phyloP scores from a whole-genome alignment of 2,888 invertebrate genomes.

The Sabellastarte sp. region DNA sequence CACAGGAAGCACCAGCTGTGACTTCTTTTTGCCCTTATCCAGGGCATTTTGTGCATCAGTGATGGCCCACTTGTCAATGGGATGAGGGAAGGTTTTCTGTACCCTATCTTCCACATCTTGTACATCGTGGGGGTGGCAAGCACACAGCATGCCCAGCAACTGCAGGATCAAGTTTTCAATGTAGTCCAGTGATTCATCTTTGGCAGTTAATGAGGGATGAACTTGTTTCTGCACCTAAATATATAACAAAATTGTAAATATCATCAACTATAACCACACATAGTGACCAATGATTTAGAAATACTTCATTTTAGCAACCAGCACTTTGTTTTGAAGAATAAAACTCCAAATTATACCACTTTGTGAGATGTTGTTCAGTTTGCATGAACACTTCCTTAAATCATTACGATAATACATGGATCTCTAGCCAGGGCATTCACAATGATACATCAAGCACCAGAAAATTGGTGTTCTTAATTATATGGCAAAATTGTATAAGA shows the following conservation, averaged over 20 bases:
- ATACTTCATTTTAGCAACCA: too few species aligned
- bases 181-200: conserved; percentile 86
- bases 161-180: conserved; percentile 86
- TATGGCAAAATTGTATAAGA: too few species aligned
- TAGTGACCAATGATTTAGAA: too few species aligned
- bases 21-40: conserved; percentile 75
- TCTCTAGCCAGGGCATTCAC: too few species aligned
- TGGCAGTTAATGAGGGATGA: conserved; percentile 60
- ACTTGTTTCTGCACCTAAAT: conserved; percentile 77
- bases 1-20: conserved; percentile 74
- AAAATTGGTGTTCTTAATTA: too few species aligned
- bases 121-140: conserved; percentile 58
- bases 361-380: too few species aligned
- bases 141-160: conserved; percentile 83
- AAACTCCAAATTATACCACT: too few species aligned
- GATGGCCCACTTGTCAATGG: conserved; percentile 91
- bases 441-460: too few species aligned
- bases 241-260: neutral
- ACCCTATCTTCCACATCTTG: conserved; percentile 89
- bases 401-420: too few species aligned
- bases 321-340: too few species aligned
- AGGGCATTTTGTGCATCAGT: conserved; percentile 83
- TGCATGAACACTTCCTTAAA: too few species aligned
- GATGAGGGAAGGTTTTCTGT: conserved; percentile 87
- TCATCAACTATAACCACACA: too few species aligned